Conservation (phyloP, 2,113 vertebrate genomes). For the human region GRCh38 chr3:167942501-167943000, state of each 20-base stretch:
- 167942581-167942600: too few species aligned
- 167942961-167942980: not conserved
- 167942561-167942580: not conserved
- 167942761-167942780: not conserved
- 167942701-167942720: not conserved
- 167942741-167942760: not conserved
- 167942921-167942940: not conserved
- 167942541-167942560: not conserved
- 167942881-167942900: not conserved
- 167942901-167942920: too few species aligned
- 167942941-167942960: not conserved
- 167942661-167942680: not conserved
- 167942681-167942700: not conserved
- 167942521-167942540: not conserved
- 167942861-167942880: not conserved
- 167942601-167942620: not conserved
- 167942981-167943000: not conserved
- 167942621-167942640: not conserved
- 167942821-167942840: not conserved
- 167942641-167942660: not conserved
- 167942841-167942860: not conserved
- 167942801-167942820: not conserved
- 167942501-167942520: not conserved
- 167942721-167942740: not conserved
- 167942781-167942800: not conserved